Evolutionary conservation across 2,113 vertebrate species (phyloP).

Genomic region (Numida meleagris): DNA sequence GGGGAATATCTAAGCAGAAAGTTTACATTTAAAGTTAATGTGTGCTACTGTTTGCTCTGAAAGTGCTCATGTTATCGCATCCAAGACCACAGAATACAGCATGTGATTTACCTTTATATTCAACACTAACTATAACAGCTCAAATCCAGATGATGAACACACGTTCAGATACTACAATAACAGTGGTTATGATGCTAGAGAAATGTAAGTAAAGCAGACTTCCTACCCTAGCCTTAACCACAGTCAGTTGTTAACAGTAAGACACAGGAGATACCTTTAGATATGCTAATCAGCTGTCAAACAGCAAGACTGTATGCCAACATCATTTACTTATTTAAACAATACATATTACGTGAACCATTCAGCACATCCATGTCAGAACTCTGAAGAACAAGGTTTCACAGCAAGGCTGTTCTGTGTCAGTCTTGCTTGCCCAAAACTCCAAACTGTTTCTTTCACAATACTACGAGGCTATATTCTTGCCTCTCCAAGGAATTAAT

Average conservation of each 20-base stretch:
- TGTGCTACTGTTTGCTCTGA: background rate
- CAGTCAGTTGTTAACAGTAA: background rate
- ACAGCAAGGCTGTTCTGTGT: background rate
- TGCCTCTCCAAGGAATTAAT: background rate
- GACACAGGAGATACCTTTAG: background rate
- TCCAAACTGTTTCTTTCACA: background rate
- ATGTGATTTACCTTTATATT: background rate
- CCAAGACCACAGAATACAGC: background rate
- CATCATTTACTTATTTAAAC: background rate
- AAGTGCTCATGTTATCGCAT: background rate
- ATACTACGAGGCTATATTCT: background rate
- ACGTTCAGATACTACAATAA: background rate
- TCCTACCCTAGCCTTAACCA: background rate
- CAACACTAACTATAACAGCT: background rate
- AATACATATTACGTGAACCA: rapidly evolving
- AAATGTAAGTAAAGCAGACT: background rate
- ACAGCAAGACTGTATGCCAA: background rate
- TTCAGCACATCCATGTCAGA: background rate
- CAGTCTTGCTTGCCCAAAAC: background rate
- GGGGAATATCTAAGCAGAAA: background rate
- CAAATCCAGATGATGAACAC: background rate
- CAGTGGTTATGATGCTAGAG: background rate
- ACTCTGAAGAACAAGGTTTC: background rate
- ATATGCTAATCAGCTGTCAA: background rate
- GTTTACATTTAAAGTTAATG: background rate